Evolutionary conservation across 2,888 invertebrate species (phyloP), one percentile per base, ranked within the genome.

Genomic region (Netelia virgata): DNA sequence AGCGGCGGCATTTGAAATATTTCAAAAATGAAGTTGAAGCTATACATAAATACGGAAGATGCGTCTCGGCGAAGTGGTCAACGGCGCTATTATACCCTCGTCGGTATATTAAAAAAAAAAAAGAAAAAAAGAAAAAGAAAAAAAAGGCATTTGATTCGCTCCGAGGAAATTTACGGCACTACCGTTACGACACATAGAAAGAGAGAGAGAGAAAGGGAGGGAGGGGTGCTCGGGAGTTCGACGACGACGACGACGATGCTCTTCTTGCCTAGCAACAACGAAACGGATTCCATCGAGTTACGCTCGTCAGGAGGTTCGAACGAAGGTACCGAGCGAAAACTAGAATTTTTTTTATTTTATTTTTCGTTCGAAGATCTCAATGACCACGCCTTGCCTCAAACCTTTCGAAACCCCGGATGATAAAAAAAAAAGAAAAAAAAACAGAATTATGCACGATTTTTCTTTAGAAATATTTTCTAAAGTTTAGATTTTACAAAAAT

Each of bases 251-350:
- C 63, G 74, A 76, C 28, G 63, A 53, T 64, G 70, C 69, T 74
- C 81, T 50, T 74, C 74, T 78, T 75, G 81, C 84, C 82, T 84
- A 84, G 84, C 84, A 84, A 84, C 81, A 82, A 63, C 84, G 55
- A 68, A 73, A 73, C 20, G 53, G 68, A 81, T 76, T 69, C 76
- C 76, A 41, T 72, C 76, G 80, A 64, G 73, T 80, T 77, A 77
- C 63, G 84, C 73, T 81, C 63, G 81, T 82, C 84, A 82, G 68
- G 64, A 76, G 47, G 11, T 69, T 55, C 55, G 41, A 73, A 78
- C 81, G 63, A 81, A 81, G 73, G 73, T 59, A 69, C 64, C 69
- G 50, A 69, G 64, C 43, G 69, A 69, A 73, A 84, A 63, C 23
- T 66, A 20, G 59, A 63, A 61, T 53, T 41, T 66, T 50, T 66